Base-by-base conservation (phyloP, 2,888 invertebrate species). In the Syrista parreyssii region DNA sequence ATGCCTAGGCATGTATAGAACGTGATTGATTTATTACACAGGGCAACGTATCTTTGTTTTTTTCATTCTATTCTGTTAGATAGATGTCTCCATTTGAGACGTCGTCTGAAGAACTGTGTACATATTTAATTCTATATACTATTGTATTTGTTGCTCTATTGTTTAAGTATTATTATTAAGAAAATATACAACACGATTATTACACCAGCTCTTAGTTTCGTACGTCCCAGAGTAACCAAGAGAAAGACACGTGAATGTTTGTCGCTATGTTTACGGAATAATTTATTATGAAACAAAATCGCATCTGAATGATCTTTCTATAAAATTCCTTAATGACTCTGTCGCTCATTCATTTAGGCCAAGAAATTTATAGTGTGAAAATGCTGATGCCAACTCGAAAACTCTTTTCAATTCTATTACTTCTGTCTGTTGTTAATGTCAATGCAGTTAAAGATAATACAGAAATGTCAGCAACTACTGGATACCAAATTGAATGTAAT, bases 121-220 rank as follows among this genome's bases (percentile, higher is more conserved):
- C 84, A 89, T 89, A 89, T 84, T 81, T 83, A 86, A 86, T 84
- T 84, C 84, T 34, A 33, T 34, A 33, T 84, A 86, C 86, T 84
- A 89, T 89, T 90, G 23, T 55, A 55, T 55, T 55, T 55, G 90
- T 90, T 90, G 86, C 86, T 89, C 81, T 89, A 87, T 89, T 89
- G 86, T 89, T 87, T 90, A 90, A 90, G 89, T 84, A 87, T 88
- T 86, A 86, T 83, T 79, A 84, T 84, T 86, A 87, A 86, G 82
- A 86, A 77, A 86, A 87, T 87, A 88, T 55, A 55, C 55, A 55
- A 55, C 23, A 77, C 78, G 78, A 84, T 84, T 83, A 84, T 84
- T 79, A 82, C 79, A 80, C 80, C 74, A 71, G 23, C 15, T 55
- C 55, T 55, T 55, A 55, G 55, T 55, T 55, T 23, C 23, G 55